phyloP scores from a whole-genome alignment of 2,888 invertebrate genomes.

The Drosophila diplacantha region DNA sequence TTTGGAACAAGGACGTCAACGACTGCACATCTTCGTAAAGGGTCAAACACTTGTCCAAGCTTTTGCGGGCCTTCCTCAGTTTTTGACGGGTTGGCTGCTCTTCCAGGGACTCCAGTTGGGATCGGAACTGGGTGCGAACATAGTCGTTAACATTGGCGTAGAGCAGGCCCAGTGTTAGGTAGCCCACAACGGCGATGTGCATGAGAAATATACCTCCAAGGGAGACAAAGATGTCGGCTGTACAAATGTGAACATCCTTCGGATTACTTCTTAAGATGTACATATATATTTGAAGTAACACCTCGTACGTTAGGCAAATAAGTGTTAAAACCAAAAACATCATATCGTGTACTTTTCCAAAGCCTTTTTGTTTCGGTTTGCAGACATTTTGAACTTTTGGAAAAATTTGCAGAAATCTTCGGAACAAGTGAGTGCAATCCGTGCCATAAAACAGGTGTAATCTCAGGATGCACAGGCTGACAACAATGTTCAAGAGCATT shows the following conservation, averaged over 20 bases:
- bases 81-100: neutral
- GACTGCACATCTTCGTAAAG: neutral
- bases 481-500: neutral
- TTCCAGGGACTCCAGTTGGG: neutral
- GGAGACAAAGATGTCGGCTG: neutral
- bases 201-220: neutral
- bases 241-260: neutral
- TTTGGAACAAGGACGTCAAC: neutral
- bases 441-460: neutral
- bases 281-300: neutral
- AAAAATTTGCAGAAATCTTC: neutral
- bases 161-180: neutral
- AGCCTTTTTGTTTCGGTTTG: neutral
- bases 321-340: neutral
- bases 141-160: neutral
- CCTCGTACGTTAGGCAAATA: neutral
- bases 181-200: neutral
- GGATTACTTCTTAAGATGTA: neutral
- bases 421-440: neutral
- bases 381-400: neutral
- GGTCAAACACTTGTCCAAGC: neutral
- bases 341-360: neutral
- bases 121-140: neutral
- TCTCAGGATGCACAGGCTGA: neutral
- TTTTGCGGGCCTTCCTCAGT: neutral